These are phyloP conservation scores for Arothron firmamentum DNA, from an alignment of 2,113 vertebrate genomes.

Conservation along the genomic window DNA sequence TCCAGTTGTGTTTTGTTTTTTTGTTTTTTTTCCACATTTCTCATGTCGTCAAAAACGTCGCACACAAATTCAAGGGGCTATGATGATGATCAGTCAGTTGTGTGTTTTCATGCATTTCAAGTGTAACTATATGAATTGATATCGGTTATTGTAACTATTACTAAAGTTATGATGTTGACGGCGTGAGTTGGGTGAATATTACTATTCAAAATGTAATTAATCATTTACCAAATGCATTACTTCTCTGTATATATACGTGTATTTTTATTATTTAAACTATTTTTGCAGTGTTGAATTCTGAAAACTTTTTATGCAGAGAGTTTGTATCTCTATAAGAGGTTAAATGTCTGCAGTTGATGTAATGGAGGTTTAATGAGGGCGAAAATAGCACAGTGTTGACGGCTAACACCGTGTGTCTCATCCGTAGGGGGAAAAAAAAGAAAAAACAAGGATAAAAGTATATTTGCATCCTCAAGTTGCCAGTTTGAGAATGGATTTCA, in stretches of 20 bases:
- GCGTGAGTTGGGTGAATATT: slow-evolving; percentile 45
- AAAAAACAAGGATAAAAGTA: slow-evolving; percentile 2
- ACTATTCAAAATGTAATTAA: slow-evolving; percentile 53
- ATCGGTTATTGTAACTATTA: slow-evolving; percentile 45
- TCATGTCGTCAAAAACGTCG: slow-evolving; percentile 48
- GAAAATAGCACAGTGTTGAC: slow-evolving; percentile 49
- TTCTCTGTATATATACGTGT: slow-evolving; percentile 59
- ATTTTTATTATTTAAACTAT: slow-evolving; percentile 70
- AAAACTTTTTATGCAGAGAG: slow-evolving; percentile 65
- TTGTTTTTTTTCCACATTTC: slow-evolving; percentile 27
- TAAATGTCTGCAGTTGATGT: slow-evolving; percentile 46
- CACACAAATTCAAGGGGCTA: slow-evolving; percentile 62
- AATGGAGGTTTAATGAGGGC: slow-evolving; percentile 39
- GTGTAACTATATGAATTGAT: slow-evolving; percentile 54
- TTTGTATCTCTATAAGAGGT: slow-evolving; percentile 61
- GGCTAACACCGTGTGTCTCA: slow-evolving; percentile 38
- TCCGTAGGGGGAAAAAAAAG: slow-evolving; percentile 35
- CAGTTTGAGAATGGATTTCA: slow-evolving; percentile 42
- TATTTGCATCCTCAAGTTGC: slow-evolving; percentile 34
- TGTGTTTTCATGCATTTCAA: slow-evolving; percentile 48
- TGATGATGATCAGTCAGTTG: slow-evolving; percentile 43
- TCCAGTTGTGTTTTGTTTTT: slow-evolving; percentile 47
- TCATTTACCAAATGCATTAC: slow-evolving; percentile 62
- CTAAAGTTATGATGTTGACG: slow-evolving; percentile 36
- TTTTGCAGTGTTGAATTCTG: slow-evolving; percentile 67